Base-by-base conservation (phyloP, 1,140 invertebrate genomes). In the Drosophila subobscura region DNA sequence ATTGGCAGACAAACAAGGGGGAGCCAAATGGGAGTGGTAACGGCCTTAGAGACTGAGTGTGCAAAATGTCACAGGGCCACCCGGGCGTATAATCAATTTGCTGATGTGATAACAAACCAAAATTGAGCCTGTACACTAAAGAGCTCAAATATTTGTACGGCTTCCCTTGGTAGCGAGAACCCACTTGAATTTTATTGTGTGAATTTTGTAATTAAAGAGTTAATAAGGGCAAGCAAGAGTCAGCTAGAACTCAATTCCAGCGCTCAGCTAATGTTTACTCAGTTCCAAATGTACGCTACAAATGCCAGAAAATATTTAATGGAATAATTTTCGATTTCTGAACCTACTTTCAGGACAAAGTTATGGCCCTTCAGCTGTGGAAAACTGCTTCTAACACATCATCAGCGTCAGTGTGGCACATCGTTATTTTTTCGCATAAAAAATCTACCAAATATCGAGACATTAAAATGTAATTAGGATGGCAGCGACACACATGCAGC, bases 401-500 rank as follows among this genome's bases (percentile, higher is more conserved):
- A 67, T 67, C 63, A 45, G 41, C 29, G 20, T 33, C 20, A 49
- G 25, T 16, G 8, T 20, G 20, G 16, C 29, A 7, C 68, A 33
- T 68, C 64, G 50, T 70, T 70, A 56, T 65, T 64, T 63, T 49
- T 70, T 56, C 44, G 33, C 10, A 37, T 10, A 37, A 37, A 20
- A 20, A 37, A 37, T 37, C 33, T 12, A 12, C 33, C 10, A 37
- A 37, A 12, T 10, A 37, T 37, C 10, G 33, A 37, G n/a, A 46
- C 73, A 77, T 77, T 76, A 77, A 77, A 77, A 77, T 77, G 72
- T 77, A 77, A 77, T 77, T 77, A 77, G 72, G 73, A 53, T 75
- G 45, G 37, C 51, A 52, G 37, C 51, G 47, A 50, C 64, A 70
- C 40, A 68, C 20, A 41, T 42, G 20, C 12, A n/a, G 37, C n/a